phyloP scores from a whole-genome alignment of 2,113 vertebrate species.

The Chaetodon trifascialis region DNA sequence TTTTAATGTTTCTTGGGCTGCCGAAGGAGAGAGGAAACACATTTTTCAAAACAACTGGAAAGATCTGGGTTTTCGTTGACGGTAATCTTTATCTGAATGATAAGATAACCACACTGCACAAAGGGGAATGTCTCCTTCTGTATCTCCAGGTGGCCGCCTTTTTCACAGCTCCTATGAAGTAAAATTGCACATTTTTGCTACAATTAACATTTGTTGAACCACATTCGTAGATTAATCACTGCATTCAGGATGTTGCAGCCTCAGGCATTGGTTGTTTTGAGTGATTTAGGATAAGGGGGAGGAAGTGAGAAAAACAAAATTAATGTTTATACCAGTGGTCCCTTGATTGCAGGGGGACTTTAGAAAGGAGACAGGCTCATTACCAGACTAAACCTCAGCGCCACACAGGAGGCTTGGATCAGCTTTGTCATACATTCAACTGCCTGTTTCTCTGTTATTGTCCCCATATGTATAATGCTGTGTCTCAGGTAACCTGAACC shows the following conservation, averaged over 20 bases:
- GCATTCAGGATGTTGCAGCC: constrained; percentile 39
- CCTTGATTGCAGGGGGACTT: constrained; percentile 70
- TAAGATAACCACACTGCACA: constrained; percentile 46
- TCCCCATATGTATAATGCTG: constrained; percentile 13
- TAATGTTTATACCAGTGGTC: constrained; percentile 68
- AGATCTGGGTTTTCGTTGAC: constrained; percentile 56
- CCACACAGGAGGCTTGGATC: constrained; percentile 68
- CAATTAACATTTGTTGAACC: constrained; percentile 45
- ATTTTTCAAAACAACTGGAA: constrained; percentile 60
- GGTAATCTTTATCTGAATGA: constrained; percentile 54
- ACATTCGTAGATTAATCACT: constrained; percentile 42
- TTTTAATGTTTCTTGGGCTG: constrained; percentile 50
- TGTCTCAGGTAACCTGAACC: constrained; percentile 47
- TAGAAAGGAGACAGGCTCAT: constrained; percentile 70
- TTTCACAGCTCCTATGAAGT: constrained; percentile 13
- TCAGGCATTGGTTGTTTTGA: constrained; percentile 57
- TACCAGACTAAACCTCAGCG: constrained; percentile 69
- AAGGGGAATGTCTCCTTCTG: constrained; percentile 2
- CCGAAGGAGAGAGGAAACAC: constrained; percentile 33
- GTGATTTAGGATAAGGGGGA: constrained; percentile 53
- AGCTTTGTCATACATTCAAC: constrained; percentile 50
- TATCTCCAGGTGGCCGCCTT: constrained; percentile 33
- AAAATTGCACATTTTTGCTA: constrained; percentile 40
- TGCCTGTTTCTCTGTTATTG: constrained; percentile 27
- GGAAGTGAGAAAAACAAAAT: constrained; percentile 72